Evolutionary conservation across 2,797 vertebrate species (phyloP).

Genomic region (Phataginus tricuspis): DNA sequence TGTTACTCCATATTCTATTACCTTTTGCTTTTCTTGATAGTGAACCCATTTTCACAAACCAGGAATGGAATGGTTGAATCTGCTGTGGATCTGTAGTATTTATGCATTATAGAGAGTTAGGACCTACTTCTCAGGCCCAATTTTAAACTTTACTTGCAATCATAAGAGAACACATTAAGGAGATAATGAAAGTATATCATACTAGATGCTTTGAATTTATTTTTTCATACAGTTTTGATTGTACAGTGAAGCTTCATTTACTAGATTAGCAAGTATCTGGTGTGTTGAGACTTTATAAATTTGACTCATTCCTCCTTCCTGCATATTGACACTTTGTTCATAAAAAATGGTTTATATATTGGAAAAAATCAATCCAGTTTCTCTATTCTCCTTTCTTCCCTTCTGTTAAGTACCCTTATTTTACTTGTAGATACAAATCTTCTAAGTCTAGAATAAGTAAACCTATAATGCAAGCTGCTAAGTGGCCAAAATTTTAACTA

Average conservation of each 20-base stretch:
- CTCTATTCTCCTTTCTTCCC: background rate
- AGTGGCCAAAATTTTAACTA: background rate
- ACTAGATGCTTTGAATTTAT: background rate
- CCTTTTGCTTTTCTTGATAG: background rate
- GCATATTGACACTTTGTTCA: background rate
- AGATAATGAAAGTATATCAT: conserved; percentile 15
- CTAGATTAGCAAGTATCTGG: background rate
- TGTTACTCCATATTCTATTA: background rate
- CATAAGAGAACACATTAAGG: background rate
- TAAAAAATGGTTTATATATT: background rate
- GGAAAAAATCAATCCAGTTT: background rate
- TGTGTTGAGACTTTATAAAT: background rate
- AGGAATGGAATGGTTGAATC: background rate
- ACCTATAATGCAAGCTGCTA: background rate
- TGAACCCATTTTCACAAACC: background rate
- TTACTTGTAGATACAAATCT: background rate
- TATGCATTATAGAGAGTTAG: background rate
- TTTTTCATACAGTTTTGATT: conserved; percentile 2
- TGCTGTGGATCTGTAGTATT: background rate
- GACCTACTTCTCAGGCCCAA: background rate
- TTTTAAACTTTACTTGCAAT: background rate
- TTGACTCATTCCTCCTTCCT: background rate
- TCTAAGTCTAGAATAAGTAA: background rate
- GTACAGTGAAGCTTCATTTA: background rate
- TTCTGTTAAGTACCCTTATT: background rate